A percentile compares a stretch with the other conserved stretches of the same genome.
Evolutionary conservation across 2,113 vertebrate species (phyloP).

Genomic region (Dromiciops gliroides): DNA sequence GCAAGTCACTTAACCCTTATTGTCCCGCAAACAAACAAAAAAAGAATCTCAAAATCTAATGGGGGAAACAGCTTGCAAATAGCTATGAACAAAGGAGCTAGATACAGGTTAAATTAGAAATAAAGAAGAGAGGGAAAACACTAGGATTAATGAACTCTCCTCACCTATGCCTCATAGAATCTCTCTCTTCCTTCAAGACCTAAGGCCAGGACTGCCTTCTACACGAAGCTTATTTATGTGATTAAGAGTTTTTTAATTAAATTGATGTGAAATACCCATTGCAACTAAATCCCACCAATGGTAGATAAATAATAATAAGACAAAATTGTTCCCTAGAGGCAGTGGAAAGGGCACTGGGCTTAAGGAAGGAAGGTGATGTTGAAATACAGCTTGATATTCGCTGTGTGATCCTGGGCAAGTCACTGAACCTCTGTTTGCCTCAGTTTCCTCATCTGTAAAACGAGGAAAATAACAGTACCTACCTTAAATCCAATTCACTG

Average conservation of each 20-base stretch:
- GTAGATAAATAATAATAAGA: neutral
- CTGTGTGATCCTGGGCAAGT: too few relatives aligned
- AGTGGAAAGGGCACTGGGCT: neutral
- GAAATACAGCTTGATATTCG: neutral
- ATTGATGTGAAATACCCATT: conserved; percentile 52
- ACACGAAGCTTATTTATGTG: neutral
- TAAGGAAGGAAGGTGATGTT: neutral
- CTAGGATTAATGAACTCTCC: neutral
- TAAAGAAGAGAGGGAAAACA: neutral
- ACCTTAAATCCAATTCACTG: too few relatives aligned
- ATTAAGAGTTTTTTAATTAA: conserved; percentile 56
- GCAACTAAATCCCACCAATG: neutral
- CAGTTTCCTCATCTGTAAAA: neutral
- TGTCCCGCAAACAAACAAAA: too few relatives aligned
- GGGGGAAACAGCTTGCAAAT: neutral
- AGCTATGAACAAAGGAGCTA: neutral
- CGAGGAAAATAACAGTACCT: neutral
- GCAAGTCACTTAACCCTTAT: too few relatives aligned
- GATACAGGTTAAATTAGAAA: neutral
- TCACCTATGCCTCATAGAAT: neutral
- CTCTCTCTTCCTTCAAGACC: neutral
- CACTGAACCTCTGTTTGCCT: neutral
- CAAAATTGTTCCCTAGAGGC: neutral
- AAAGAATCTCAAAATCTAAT: neutral
- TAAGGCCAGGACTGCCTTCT: neutral